Evolutionary conservation across 2,113 vertebrate species (phyloP).

Genomic region (Bubo bubo): DNA sequence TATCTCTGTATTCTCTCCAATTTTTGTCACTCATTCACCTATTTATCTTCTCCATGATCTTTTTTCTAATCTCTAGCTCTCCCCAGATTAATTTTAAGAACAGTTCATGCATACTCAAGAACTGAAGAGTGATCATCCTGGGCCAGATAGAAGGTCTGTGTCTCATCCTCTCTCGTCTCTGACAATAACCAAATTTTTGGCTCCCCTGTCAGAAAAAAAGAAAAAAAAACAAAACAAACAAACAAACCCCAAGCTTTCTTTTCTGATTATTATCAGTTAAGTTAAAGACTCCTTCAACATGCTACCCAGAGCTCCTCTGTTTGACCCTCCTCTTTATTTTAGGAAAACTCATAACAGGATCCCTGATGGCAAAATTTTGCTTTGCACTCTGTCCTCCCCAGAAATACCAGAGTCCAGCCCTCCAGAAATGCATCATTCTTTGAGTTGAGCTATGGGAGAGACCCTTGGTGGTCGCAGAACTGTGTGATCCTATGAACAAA

Average conservation of each 20-base stretch:
- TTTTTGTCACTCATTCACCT: not conserved
- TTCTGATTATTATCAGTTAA: not conserved
- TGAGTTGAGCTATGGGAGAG: not conserved
- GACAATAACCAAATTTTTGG: not conserved
- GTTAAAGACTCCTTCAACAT: not conserved
- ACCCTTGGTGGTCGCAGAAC: not conserved
- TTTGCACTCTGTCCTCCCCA: not conserved
- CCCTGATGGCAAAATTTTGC: not conserved
- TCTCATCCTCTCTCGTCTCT: not conserved
- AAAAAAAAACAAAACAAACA: fast-evolving
- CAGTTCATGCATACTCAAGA: not conserved
- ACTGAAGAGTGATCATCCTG: not conserved
- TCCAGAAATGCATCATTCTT: not conserved
- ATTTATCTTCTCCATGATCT: not conserved
- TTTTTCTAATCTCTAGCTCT: not conserved
- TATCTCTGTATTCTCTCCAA: not conserved
- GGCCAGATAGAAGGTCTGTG: not conserved
- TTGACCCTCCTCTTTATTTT: not conserved
- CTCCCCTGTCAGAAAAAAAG: not conserved
- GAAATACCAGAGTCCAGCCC: not conserved
- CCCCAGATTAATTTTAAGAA: not conserved
- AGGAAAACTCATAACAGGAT: not conserved
- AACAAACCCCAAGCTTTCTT: not conserved
- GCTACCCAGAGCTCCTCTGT: not conserved
- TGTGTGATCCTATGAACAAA: not conserved